phyloP scores from a whole-genome alignment of 2,113 vertebrate species.

The Oxyruncus cristatus region DNA sequence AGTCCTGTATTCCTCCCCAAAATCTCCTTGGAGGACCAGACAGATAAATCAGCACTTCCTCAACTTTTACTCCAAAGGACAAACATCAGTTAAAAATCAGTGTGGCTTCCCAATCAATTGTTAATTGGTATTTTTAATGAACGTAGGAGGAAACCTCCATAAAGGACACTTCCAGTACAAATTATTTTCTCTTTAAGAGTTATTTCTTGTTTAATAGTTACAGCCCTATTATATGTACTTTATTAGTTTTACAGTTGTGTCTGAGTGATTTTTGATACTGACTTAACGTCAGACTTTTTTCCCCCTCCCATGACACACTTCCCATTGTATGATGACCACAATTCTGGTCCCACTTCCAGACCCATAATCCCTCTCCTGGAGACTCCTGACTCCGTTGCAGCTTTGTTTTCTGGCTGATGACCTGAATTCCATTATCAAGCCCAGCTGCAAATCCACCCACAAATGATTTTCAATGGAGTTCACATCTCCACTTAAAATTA shows the following conservation, averaged over 20 bases:
- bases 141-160: neutral
- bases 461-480: neutral
- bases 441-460: neutral
- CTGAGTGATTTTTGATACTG: neutral
- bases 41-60: neutral
- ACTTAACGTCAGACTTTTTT: neutral
- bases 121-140: neutral
- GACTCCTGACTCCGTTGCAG: neutral
- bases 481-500: neutral
- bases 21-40: neutral
- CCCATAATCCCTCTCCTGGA: neutral
- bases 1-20: neutral
- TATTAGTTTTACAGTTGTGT: neutral
- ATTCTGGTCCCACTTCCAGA: neutral
- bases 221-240: neutral
- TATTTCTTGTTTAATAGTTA: neutral
- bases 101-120: neutral
- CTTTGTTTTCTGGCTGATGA: neutral
- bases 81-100: neutral
- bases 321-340: neutral
- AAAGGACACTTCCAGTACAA: neutral
- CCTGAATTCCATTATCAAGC: neutral
- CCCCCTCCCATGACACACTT: neutral
- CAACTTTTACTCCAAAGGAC: neutral
- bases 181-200: neutral